Evolutionary conservation across 1,140 invertebrate genomes (phyloP).

Genomic region (Drosophila bocqueti): DNA sequence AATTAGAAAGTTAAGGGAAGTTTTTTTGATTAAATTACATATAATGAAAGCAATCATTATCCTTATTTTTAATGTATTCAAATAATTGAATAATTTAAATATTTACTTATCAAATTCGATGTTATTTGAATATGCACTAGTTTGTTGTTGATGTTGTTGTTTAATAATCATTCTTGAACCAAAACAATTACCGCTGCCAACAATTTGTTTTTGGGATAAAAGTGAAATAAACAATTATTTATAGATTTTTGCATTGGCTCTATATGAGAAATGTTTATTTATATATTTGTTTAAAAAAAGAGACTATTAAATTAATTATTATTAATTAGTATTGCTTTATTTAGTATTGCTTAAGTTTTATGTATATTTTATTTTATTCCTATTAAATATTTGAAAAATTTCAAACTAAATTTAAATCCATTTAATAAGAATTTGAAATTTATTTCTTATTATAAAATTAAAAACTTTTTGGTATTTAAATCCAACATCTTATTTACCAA

Average conservation of each 20-base stretch:
- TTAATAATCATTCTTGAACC: slow-evolving; percentile 7
- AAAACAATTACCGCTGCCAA: slow-evolving; percentile 6
- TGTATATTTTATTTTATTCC: neutral
- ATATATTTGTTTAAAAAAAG: neutral
- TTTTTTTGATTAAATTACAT: neutral
- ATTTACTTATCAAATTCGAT: neutral
- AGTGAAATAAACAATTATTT: slow-evolving; percentile 25
- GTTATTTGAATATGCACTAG: too few species aligned
- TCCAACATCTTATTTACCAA: slow-evolving; percentile 8
- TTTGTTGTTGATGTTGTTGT: slow-evolving; percentile 3
- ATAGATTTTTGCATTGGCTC: neutral
- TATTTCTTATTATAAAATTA: neutral
- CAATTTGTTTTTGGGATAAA: slow-evolving; percentile 15
- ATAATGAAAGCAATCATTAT: neutral
- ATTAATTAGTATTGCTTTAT: too few species aligned
- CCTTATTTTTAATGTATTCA: neutral
- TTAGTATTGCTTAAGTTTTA: neutral
- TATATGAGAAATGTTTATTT: slow-evolving; percentile 1
- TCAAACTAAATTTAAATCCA: too few species aligned
- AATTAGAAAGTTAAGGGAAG: slow-evolving; percentile 13
- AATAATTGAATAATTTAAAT: neutral
- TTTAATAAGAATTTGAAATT: too few species aligned
- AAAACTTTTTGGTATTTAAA: neutral
- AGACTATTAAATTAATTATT: too few species aligned
- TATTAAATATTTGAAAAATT: too few species aligned